phyloP scores from a whole-genome alignment of 2,113 vertebrate genomes.

The Poeciliopsis occidentalis region DNA sequence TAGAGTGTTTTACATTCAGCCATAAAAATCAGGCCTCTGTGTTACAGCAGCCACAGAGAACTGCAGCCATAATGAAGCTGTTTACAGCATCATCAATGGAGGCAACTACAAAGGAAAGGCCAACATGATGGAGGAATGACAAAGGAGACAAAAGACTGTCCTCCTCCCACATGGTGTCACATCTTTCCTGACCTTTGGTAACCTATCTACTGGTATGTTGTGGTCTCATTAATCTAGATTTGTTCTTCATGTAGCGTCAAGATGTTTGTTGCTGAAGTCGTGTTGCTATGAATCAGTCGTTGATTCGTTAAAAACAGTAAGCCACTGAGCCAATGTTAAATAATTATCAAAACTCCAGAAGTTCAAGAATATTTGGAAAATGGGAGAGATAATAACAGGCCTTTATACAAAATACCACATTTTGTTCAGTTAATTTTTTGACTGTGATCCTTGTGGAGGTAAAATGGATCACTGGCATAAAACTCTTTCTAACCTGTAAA shows the following conservation, averaged over 20 bases:
- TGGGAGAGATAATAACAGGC: not conserved
- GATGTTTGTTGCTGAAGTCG: slow-evolving; percentile 2
- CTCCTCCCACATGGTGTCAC: not conserved
- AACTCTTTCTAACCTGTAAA: no score
- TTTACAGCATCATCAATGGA: slow-evolving; percentile 33
- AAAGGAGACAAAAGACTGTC: not conserved
- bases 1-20: not conserved
- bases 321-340: slow-evolving; percentile 7
- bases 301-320: slow-evolving; percentile 8
- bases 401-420: no score
- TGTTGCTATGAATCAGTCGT: slow-evolving; percentile 28
- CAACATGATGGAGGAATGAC: not conserved
- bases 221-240: not conserved
- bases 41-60: not conserved
- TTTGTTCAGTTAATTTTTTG: no score
- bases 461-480: no score
- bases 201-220: not conserved
- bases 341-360: not conserved
- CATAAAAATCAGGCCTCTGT: slow-evolving; percentile 1
- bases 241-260: not conserved
- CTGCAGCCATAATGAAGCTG: slow-evolving; percentile 1
- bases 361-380: not conserved
- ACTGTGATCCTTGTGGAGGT: no score
- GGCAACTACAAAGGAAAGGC: slow-evolving; percentile 1
- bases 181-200: slow-evolving; percentile 10